Conservation (phyloP, 2,888 invertebrate species). For the Trissolcus japonicus region DNA sequence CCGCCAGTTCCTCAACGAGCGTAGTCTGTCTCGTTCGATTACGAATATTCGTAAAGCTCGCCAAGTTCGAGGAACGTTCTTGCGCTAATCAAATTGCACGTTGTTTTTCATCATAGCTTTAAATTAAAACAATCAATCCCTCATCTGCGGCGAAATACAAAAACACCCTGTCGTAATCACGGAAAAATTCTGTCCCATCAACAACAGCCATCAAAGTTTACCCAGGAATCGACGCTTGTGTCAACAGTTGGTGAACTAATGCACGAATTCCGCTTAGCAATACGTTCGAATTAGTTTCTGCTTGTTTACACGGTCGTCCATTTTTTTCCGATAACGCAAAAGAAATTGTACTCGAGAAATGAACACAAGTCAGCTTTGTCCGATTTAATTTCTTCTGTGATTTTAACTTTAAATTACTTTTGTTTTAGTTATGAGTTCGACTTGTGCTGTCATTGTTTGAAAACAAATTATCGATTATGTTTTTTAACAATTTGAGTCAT, state of each 20-base stretch:
- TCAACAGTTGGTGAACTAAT: constrained; percentile 45
- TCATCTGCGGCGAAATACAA: not conserved
- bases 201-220: constrained; percentile 35
- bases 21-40: constrained; percentile 47
- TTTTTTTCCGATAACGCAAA: constrained; percentile 11
- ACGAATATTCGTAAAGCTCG: constrained; percentile 49
- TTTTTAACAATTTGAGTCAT: no score
- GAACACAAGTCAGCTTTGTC: not conserved
- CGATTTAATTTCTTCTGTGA: no score
- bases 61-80: constrained; percentile 46
- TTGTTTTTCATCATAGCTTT: no score
- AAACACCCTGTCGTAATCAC: constrained; percentile 10
- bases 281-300: constrained; percentile 38
- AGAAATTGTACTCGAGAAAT: not conserved
- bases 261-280: constrained; percentile 23
- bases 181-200: constrained; percentile 28
- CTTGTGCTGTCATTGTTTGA: not conserved
- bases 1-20: constrained; percentile 44
- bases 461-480: not conserved
- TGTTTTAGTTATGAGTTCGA: not conserved
- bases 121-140: not conserved
- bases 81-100: no score
- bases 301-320: constrained; percentile 37
- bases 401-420: constrained; percentile 8
- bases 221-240: constrained; percentile 29